phyloP scores from a whole-genome alignment of 2,888 invertebrate genomes.

The Cantharis lateralis region DNA sequence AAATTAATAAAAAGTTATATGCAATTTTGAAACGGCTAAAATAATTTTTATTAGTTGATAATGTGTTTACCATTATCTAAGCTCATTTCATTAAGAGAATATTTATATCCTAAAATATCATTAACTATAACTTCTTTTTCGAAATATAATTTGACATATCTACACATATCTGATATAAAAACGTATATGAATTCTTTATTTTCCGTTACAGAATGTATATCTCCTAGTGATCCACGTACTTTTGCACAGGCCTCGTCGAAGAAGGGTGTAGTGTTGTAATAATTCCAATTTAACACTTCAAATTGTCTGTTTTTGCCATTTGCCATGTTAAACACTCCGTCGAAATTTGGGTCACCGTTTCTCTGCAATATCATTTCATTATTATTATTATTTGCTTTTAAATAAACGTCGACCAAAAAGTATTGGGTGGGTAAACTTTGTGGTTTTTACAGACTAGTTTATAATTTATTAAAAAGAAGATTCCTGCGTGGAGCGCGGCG shows the following conservation, averaged over 20 bases:
- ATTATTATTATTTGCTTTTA: no score
- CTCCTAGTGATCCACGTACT: constrained; percentile 77
- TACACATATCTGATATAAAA: constrained; percentile 78
- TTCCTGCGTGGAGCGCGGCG: no score
- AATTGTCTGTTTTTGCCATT: constrained; percentile 71
- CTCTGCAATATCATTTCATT: constrained; percentile 60
- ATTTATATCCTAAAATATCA: constrained; percentile 71
- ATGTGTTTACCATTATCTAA: constrained; percentile 69
- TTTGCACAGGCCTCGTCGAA: constrained; percentile 62
- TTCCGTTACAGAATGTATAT: constrained; percentile 74
- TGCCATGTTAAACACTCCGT: constrained; percentile 77
- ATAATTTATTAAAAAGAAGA: no score
- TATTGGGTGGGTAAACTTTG: no score
- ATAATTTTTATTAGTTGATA: not conserved
- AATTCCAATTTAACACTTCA: constrained; percentile 74
- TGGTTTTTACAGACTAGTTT: no score
- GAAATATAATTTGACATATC: constrained; percentile 67
- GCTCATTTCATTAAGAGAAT: constrained; percentile 64
- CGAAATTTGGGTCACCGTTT: constrained; percentile 73
- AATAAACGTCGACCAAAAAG: no score
- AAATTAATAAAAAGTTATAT: constrained; percentile 10
- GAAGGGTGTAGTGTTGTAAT: constrained; percentile 60
- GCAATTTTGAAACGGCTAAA: not conserved
- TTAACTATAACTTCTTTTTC: constrained; percentile 61
- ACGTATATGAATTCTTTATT: constrained; percentile 63